Base-by-base conservation (phyloP, 1,140 invertebrate genomes). In the Leptinotarsa undecemlineata region DNA sequence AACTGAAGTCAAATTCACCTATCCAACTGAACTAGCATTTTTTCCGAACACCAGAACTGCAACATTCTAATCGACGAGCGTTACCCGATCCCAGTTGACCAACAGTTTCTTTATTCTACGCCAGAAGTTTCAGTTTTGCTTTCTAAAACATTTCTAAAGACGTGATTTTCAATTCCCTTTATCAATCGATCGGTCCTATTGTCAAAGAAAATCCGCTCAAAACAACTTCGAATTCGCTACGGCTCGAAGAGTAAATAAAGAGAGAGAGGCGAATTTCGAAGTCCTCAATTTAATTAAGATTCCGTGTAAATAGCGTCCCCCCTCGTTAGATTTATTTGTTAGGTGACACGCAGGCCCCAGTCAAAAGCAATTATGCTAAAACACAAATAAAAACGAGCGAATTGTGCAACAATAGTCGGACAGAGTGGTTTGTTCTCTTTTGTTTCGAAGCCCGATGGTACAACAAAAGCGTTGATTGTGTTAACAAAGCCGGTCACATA, bases 391-490 rank as follows among this genome's bases (percentile, higher is more conserved):
- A 75, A 66, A 71, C 23, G 48, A 26, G 19, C 14, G 57, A 71
- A 71, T 75, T 75, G 63, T 17, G 68, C 63, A 72, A 75, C 70
- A 72, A 72, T 75, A 48, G 62, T 23, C 33, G 71, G 42, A 23
- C 42, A 15, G 74, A 67, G 73, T 72, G 70, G 47, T 63, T 26
- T 71, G 69, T 62, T 61, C 70, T 68, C 73, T 70, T 67, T 23
- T 60, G 15, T 51, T 20, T 15, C 17, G 51, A 67, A 68, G 62
- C 48, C 60, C 75, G 48, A 73, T 73, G 67, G 71, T 67, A 68
- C 73, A 68, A 76, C 75, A 73, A 76, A 64, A 69, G 71, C 71
- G 64, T 23, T 76, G 73, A 76, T 76, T 71, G 75, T 51, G 75
- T 76, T 76, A 76, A 71, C 74, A 26, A 64, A 68, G 68, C 74